phyloP scores from a whole-genome alignment of 2,797 vertebrate genomes.

The Chrosomus eos region DNA sequence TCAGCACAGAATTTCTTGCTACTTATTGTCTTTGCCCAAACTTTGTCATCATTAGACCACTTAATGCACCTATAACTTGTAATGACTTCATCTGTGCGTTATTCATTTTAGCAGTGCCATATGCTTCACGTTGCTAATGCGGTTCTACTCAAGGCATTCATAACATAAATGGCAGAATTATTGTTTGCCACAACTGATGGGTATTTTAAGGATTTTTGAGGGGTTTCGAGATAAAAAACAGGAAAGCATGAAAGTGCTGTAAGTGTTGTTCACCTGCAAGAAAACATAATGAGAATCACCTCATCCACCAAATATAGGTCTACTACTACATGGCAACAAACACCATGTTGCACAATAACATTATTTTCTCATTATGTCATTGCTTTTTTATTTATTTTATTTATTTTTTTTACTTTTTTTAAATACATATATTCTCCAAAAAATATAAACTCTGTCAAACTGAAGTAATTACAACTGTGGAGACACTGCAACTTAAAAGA shows the following conservation, averaged over 20 bases:
- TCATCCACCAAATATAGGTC: neutral
- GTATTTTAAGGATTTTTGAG: neutral
- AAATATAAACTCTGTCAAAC: neutral
- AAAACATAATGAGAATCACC: conserved; percentile 16
- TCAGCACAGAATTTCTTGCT: conserved; percentile 20
- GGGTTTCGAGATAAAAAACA: conserved; percentile 6
- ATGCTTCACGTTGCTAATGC: conserved; percentile 26
- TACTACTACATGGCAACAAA: neutral
- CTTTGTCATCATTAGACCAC: conserved; percentile 36
- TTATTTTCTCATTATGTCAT: neutral
- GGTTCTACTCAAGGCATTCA: neutral
- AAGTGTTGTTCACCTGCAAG: neutral
- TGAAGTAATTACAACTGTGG: neutral
- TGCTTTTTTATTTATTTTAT: neutral
- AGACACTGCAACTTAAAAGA: neutral
- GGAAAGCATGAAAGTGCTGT: neutral
- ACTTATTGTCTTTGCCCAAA: conserved; percentile 30
- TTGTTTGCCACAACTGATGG: neutral
- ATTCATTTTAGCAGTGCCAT: conserved; percentile 25
- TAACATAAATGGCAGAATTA: neutral
- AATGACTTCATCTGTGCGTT: conserved; percentile 5
- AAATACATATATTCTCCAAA: neutral
- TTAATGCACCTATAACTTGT: conserved; percentile 41
- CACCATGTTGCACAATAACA: neutral
- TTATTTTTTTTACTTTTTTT: neutral